Conservation (phyloP, 2,797 vertebrate species). For the Pseudochaenichthys georgianus region DNA sequence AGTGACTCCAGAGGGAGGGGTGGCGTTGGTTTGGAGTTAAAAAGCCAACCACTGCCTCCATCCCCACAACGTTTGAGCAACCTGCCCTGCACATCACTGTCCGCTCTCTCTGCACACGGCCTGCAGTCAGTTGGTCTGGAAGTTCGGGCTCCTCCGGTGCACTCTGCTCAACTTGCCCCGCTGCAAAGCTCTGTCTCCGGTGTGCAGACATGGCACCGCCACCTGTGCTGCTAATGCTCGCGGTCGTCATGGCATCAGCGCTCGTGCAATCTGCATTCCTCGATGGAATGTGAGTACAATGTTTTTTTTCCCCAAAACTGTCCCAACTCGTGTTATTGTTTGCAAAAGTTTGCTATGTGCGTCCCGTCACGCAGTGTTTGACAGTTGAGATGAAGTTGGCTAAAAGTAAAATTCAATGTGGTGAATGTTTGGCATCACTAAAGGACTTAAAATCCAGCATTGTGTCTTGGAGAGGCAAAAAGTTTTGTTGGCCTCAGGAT, state of each 20-base stretch:
- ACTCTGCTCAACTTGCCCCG: constrained; percentile 7
- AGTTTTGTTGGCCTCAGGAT: constrained; percentile 27
- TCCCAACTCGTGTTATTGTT: background rate
- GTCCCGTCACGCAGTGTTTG: constrained; percentile 24
- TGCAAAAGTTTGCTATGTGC: constrained; percentile 19
- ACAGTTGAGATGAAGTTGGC: background rate
- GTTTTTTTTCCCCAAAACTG: background rate
- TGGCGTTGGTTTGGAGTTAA: constrained; percentile 47
- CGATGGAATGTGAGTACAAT: constrained; percentile 74
- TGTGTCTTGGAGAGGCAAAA: constrained; percentile 9
- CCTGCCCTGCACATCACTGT: constrained; percentile 31
- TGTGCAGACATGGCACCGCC: constrained; percentile 68
- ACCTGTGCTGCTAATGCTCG: constrained; percentile 48
- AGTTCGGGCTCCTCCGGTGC: constrained; percentile 16
- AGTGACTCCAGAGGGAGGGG: constrained; percentile 59
- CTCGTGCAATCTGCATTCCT: constrained; percentile 43
- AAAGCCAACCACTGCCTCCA: constrained; percentile 19
- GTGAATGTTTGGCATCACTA: background rate
- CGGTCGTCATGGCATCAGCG: constrained; percentile 30
- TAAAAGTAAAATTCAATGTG: background rate
- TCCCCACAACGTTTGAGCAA: constrained; percentile 13
- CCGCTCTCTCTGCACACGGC: constrained; percentile 3
- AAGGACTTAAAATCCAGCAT: background rate
- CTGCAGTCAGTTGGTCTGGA: constrained; percentile 5
- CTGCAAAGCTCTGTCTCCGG: background rate